Evolutionary conservation across 2,888 invertebrate species (phyloP), one percentile per base, ranked within the genome.

Genomic region (Homarus gammarus): DNA sequence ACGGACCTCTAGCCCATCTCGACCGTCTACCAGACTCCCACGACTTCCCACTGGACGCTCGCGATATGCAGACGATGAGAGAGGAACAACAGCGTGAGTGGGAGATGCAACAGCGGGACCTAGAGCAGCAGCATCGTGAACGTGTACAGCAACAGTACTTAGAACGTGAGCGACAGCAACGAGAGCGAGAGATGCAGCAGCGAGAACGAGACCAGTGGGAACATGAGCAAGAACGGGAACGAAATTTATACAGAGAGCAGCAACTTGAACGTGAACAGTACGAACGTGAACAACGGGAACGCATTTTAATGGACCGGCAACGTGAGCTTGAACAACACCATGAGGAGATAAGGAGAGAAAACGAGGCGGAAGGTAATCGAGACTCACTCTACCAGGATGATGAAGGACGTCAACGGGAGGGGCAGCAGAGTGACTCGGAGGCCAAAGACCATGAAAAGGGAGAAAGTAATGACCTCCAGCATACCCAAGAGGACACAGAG

Each of bases 31-130:
- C 84, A 36, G 84, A 84, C 36, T 61, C 64, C 6, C 68, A 78
- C 27, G 78, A 88, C 38, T 88, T 88, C 49, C 44, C 88, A 0
- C 88, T 84, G 2, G 88, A 88, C 18, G 64, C 68, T n/a, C 83
- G 64, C 0, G 88, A 88, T 27, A 56, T 84, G 51, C 83, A 84
- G 31, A 36, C 78, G 10, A 56, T 82, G 51, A 86, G 86, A 31
- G 86, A 86, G 36, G 77, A 86, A 2, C 86, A 86, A 22, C 86
- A 85, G 36, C 64, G 79, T 38, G 79, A 79, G 6, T 70, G 70
- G 78, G 70, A 79, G 22, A 70, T 38, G 51, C 79, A 70, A 36
- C 79, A 86, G 70, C 22, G 78, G 38, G 72, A 78, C 36, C 18
- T 79, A 18, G 86, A 86, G 38, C 84, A 84, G 27, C 83, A 77